Base-by-base conservation (phyloP, 2,888 invertebrate species). In the Apodemia hepburni region DNA sequence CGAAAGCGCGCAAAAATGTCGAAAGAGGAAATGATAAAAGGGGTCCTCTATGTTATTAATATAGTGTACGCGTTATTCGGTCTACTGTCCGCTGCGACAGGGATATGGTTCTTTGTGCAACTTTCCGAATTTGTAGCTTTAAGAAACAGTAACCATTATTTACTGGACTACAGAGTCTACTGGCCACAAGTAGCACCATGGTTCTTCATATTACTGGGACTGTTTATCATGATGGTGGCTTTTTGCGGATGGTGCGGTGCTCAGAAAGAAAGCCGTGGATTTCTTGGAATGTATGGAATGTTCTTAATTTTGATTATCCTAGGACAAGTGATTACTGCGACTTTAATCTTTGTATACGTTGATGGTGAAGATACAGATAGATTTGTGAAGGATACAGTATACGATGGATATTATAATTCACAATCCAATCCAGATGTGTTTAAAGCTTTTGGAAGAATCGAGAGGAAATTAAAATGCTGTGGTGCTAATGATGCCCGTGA, bases 121-220 rank as follows among this genome's bases (percentile, higher is more conserved):
- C 71, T 91, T 9, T 76, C 82, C 4, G 90, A 91, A 71, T 89
- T 91, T 69, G 89, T 90, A 59, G 73, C 79, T 18, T 66, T 91
- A 66, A 78, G 91, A 70, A 91, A 91, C 70, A 86, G 78, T 66
- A 91, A 91, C 79, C 91, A 90, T 64, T 91, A 90, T 60, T 65
- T 91, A 47, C 64, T 90, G 76, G 91, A 91, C 80, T 91, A 90
- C 71, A 75, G 90, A 60, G 75, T 91, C 58, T 91, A 91, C 74
- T 91, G 91, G 91, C 91, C 90, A 2, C 91, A 91, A 66, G 87
- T 86, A 2, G 89, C 87, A 61, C 91, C 91, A 82, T 91, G 91
- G 91, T 80, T 91, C 69, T 90, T 90, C 73, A 90, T 90, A 59
- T 61, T 91, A 0, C 76, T 87, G 7, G 90, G 89, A 35, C 64